A percentile compares a stretch with the other conserved stretches of the same genome.
These are phyloP conservation scores for Hetaerina americana DNA, from an alignment of 1,140 invertebrate genomes.

Conservation along the genomic window DNA sequence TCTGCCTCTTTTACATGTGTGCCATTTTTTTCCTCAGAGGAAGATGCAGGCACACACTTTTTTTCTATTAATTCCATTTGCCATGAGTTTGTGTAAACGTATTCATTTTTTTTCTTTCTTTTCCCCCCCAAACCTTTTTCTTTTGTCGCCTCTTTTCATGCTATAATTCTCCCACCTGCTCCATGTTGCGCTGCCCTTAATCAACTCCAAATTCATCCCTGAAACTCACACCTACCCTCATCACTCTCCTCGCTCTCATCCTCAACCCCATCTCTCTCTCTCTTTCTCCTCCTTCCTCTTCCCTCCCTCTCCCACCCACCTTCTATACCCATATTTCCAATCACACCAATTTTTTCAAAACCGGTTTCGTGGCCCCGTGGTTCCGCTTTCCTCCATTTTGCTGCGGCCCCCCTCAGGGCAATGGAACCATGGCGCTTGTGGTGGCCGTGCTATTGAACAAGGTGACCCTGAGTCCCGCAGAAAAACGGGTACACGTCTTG, in stretches of 20 bases:
- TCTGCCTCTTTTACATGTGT: no score
- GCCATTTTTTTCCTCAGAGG: no score
- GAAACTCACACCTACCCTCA: no score
- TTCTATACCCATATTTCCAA: background rate
- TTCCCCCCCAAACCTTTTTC: no score
- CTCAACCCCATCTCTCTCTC: background rate
- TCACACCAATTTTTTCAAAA: background rate
- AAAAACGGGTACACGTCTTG: constrained; percentile 51
- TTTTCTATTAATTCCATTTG: no score
- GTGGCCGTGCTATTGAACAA: constrained; percentile 48
- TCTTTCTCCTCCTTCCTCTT: background rate
- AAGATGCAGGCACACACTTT: no score
- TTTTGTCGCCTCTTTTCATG: no score
- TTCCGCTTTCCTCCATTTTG: background rate
- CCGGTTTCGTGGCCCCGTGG: background rate
- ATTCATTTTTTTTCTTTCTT: no score
- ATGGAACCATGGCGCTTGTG: constrained; percentile 48
- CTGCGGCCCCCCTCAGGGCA: constrained; percentile 29
- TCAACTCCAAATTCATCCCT: no score
- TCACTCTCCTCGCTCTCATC: background rate
- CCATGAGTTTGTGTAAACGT: no score
- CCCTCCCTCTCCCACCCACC: background rate
- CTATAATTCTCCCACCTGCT: no score
- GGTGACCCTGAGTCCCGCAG: constrained; percentile 44
- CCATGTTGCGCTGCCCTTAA: no score